Percentiles rank a stretch among this genome's conserved stretches.
These are phyloP conservation scores for Proteles cristata DNA, from an alignment of 2,113 vertebrate species.

Conservation along the genomic window DNA sequence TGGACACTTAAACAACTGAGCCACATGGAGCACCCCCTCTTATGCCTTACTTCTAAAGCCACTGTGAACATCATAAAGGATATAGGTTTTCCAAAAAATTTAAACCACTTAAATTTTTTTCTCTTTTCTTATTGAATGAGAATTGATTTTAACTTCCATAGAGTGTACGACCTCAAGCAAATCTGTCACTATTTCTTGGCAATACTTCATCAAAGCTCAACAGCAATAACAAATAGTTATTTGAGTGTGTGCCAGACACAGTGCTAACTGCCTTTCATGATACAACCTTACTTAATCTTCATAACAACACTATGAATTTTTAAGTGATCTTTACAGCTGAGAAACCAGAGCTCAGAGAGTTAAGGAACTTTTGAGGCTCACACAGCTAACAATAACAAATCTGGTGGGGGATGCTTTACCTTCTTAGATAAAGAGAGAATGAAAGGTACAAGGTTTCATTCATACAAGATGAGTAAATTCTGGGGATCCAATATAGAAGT, in stretches of 20 bases:
- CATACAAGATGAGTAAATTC: not conserved
- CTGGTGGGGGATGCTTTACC: not conserved
- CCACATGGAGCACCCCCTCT: not conserved
- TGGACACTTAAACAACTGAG: no score
- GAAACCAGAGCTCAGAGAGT: not conserved
- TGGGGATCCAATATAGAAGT: not conserved
- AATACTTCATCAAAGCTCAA: not conserved
- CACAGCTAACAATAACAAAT: not conserved
- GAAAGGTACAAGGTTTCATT: not conserved
- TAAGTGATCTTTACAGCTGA: not conserved
- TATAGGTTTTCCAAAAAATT: not conserved
- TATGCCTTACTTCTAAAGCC: not conserved
- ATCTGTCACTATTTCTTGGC: not conserved
- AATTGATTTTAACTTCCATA: conserved; percentile 4
- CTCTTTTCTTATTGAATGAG: not conserved
- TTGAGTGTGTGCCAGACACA: not conserved
- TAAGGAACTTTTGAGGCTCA: not conserved
- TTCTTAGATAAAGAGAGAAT: not conserved
- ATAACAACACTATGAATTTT: not conserved
- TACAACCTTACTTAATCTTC: not conserved
- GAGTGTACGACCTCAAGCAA: not conserved
- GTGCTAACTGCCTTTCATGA: not conserved
- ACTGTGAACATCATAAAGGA: not conserved
- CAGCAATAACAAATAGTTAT: not conserved
- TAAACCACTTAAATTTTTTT: not conserved